Conservation (phyloP, 2,113 vertebrate species). For the Dasyornis broadbenti region DNA sequence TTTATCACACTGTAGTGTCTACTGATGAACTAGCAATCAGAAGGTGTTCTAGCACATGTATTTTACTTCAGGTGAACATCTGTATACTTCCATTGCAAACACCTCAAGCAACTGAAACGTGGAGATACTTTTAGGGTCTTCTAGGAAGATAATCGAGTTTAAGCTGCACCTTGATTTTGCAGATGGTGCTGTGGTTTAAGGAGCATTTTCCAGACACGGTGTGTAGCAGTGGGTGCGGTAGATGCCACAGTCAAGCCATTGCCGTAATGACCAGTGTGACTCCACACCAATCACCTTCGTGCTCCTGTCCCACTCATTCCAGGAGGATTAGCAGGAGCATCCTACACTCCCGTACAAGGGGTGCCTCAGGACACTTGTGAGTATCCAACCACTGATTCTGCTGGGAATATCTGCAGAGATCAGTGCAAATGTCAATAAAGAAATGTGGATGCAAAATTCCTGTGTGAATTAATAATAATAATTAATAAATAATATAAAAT, state of each 20-base stretch:
- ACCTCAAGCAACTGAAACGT: not conserved
- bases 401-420: not conserved
- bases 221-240: not conserved
- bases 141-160: not conserved
- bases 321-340: not conserved
- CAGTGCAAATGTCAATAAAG: not conserved
- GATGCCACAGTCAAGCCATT: not conserved
- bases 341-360: too few relatives aligned
- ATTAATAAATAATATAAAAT: not conserved
- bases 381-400: not conserved
- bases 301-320: not conserved
- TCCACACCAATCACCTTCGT: not conserved
- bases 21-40: not conserved
- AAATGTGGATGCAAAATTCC: not conserved
- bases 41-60: not conserved
- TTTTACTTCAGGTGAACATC: not conserved
- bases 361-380: not conserved
- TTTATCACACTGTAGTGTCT: not conserved
- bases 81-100: not conserved
- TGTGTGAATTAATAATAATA: not conserved
- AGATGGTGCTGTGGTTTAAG: not conserved
- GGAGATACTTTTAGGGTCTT: not conserved
- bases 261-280: fast-evolving
- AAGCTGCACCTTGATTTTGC: not conserved
- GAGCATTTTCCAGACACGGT: not conserved